Base-by-base conservation (phyloP, 2,797 vertebrate genomes). In the Spinus pinus region DNA sequence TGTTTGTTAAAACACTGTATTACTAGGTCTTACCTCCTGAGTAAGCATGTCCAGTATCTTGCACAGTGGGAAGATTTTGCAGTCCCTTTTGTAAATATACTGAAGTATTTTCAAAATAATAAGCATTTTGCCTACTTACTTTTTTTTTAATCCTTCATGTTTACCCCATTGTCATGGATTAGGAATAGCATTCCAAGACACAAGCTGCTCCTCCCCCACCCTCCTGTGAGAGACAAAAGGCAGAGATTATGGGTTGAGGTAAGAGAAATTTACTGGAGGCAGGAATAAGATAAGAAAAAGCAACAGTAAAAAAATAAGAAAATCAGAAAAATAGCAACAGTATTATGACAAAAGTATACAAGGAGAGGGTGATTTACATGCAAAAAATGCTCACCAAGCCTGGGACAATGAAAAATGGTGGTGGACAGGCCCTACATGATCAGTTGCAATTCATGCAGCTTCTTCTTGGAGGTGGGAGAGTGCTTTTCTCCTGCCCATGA, bases 61-160 rank as follows among this genome's bases (percentile, higher is more conserved):
- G 18, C 7, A 50, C 5, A 65, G 20, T 31, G 42, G 35, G 27
- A 92, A 75, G 8, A 46, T 49, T 44, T 74, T 60, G 10, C 4
- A 7, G 5, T 74, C 19, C 7, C 9, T 66, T 75, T 74, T 53
- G 23, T 61, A 60, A 86, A 66, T 47, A 49, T 18, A 31, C 19
- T 27, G 16, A 16, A 0, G 0, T 70, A 13, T 61, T 94, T 90
- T 84, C 14, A 66, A 74, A 83, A 25, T 16, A 64, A 41, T 20
- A 7, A 33, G 2, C 1, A 2, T 75, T 88, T 86, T 88, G 5
- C 33, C 27, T 10, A 46, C 6, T 62, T 64, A 27, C 0, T 0
- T 2, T 42, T 83, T 86, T 90, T 78, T 67, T 37, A 35, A 53
- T 61, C 22, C 25, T 78, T 92, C 33, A 50, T 64, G 9, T 14